Conservation (phyloP, 2,797 vertebrate genomes). For the Bryconaethiops microstoma region DNA sequence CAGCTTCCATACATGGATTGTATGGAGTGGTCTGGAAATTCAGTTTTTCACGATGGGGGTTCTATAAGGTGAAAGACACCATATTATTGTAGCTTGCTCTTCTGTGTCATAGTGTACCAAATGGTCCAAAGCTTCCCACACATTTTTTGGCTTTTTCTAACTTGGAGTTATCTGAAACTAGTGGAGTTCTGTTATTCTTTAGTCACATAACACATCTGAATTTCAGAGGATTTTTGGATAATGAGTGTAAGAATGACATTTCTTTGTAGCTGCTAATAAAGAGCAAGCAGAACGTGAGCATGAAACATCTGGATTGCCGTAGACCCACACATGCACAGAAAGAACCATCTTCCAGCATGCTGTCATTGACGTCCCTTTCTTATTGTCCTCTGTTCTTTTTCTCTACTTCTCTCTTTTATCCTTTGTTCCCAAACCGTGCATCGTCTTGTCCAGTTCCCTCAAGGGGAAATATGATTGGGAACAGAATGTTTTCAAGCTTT, state of each 20-base stretch:
- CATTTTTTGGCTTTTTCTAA: too few species aligned
- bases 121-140: too few species aligned
- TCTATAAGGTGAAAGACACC: too few species aligned
- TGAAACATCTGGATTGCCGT: conserved; percentile 14
- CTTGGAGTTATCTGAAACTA: too few species aligned
- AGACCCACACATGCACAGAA: background rate
- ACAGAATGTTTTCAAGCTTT: conserved; percentile 5
- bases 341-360: conserved; percentile 22
- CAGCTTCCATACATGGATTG: too few species aligned
- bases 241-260: background rate
- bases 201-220: too few species aligned
- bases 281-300: background rate
- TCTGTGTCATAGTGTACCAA: too few species aligned
- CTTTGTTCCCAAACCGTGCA: conserved; percentile 2
- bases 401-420: conserved; percentile 10
- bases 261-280: background rate
- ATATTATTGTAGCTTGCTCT: too few species aligned
- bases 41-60: too few species aligned
- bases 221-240: too few species aligned
- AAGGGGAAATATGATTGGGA: background rate
- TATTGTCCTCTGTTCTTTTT: background rate
- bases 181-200: too few species aligned
- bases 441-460: conserved; percentile 13
- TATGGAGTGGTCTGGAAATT: too few species aligned
- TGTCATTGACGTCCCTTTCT: background rate